phyloP scores from a whole-genome alignment of 2,113 vertebrate species.

The Coptodon rendalli region DNA sequence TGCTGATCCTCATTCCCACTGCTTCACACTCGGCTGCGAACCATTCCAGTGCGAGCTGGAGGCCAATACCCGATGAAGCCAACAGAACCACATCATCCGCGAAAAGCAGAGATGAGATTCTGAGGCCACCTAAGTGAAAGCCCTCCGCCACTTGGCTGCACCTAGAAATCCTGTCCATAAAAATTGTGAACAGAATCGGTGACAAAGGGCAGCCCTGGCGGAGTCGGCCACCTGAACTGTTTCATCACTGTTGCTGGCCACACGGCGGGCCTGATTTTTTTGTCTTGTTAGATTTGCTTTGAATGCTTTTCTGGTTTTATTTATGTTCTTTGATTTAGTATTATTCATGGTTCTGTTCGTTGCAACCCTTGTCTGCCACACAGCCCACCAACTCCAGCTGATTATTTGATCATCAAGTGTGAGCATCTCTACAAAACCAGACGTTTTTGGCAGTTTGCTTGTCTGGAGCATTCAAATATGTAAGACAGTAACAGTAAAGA shows the following conservation, averaged over 20 bases:
- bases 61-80: background rate
- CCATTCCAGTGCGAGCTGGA: background rate
- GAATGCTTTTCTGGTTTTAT: no score
- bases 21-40: background rate
- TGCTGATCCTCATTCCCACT: background rate
- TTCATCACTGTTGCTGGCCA: no score
- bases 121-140: background rate
- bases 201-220: background rate
- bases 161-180: background rate
- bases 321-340: no score
- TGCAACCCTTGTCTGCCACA: no score
- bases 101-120: accelerated
- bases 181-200: background rate
- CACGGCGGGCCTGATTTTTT: no score
- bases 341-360: no score
- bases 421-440: no score
- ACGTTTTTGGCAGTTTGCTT: background rate
- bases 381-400: no score
- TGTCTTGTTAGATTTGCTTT: no score
- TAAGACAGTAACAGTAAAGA: background rate
- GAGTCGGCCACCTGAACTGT: no score
- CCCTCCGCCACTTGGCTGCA: background rate
- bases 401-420: no score
- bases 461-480: background rate
- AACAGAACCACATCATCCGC: background rate